Conservation (phyloP, 92 coral and sea anemone species). For the Pocillopora meandrina region DNA sequence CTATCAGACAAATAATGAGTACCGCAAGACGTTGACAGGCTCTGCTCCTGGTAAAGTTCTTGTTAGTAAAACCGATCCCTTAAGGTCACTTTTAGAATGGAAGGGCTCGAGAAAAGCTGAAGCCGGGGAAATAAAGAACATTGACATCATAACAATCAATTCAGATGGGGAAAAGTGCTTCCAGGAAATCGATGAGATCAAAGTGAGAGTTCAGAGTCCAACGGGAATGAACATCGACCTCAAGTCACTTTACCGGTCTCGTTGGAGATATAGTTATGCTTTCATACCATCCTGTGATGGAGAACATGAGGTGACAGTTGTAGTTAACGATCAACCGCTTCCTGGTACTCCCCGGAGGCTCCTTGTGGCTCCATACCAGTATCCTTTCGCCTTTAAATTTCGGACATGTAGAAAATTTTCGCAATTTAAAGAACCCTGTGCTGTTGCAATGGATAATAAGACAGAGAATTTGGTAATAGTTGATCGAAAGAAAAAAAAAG, state of each 20-base stretch:
- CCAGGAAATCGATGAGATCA: constrained; percentile 41
- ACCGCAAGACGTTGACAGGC: background rate
- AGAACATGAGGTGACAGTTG: constrained; percentile 42
- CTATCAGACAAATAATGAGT: background rate
- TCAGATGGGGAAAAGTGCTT: constrained; percentile 52
- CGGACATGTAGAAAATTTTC: background rate
- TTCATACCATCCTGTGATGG: constrained; percentile 49
- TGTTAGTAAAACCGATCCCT: constrained; percentile 50
- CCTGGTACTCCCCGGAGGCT: constrained; percentile 48
- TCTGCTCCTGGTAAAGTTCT: constrained; percentile 36
- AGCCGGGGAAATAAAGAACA: constrained; percentile 15
- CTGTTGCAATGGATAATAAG: background rate
- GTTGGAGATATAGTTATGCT: background rate
- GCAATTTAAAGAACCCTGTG: background rate
- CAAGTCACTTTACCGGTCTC: background rate
- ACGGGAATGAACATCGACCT: background rate
- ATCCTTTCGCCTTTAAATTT: background rate
- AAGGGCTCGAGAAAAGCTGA: constrained; percentile 36
- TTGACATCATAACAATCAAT: constrained; percentile 41
- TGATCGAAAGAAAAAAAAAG: background rate
- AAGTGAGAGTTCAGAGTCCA: constrained; percentile 35
- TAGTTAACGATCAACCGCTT: constrained; percentile 49
- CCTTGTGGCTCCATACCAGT: constrained; percentile 31
- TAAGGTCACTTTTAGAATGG: constrained; percentile 45
- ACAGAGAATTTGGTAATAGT: background rate